Base-by-base conservation (phyloP, 2,888 invertebrate species). In the Caenorhabditis drosophilae region DNA sequence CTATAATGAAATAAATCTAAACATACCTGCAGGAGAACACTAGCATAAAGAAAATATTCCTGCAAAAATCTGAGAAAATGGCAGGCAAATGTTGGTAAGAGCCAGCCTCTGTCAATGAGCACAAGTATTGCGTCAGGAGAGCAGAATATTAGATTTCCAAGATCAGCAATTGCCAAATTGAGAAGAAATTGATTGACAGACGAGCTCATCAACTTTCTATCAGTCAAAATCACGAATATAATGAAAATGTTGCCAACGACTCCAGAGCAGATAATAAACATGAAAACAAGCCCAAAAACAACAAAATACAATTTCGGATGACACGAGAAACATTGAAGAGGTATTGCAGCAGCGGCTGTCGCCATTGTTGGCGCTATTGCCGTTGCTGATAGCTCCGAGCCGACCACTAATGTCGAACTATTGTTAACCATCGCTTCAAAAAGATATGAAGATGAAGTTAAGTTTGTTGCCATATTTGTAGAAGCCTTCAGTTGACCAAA, bases 1-100 rank as follows among this genome's bases (percentile, higher is more conserved):
- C n/a, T n/a, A n/a, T n/a, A n/a, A n/a, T n/a, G n/a, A n/a, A n/a
- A n/a, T n/a, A n/a, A n/a, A n/a, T n/a, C n/a, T n/a, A n/a, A n/a
- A n/a, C n/a, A n/a, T n/a, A 85, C 81, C 59, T 85, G 80, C 1
- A 85, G 84, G 49, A 85, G 78, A 12, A 86, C 84, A 25, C 85
- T 85, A 6, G 84, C 83, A 66, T 85, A 85, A 6, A 85, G 83
- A 26, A 84, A 82, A 42, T 82, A 80, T 26, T 84, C 84, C 56
- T 85, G 79, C 1, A 84, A 70, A 62, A 83, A 85, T 15, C 85
- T 77, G 44, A 85, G 73, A 15, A 82, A 54, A 47, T 83, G 84
- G 63, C 86, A 86, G 4, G 81, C 50, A 3, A 72, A 46, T 4
- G 34, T 55, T 0, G 77, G 77, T 7, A 75, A 64, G 1, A 77